These are phyloP conservation scores for Tiphia femorata DNA, from an alignment of 2,888 invertebrate genomes.

Conservation along the genomic window DNA sequence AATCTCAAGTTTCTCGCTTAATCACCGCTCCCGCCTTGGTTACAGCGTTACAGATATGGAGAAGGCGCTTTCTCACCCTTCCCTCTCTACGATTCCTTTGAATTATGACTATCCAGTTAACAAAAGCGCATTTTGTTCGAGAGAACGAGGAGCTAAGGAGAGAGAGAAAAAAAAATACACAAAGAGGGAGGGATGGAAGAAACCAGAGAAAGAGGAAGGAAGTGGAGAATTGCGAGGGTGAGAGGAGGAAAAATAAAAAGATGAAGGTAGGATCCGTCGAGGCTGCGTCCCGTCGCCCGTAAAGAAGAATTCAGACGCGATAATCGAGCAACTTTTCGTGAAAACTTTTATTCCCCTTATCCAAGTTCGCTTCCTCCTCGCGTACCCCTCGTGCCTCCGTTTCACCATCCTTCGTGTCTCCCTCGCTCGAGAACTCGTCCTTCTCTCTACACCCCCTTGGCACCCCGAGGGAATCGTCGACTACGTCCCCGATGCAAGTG, in stretches of 20 bases:
- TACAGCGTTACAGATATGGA: too few relatives aligned
- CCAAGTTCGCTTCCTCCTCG: slow-evolving; percentile 5
- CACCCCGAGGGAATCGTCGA: slow-evolving; percentile 1
- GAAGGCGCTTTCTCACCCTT: too few relatives aligned
- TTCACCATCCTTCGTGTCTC: too few relatives aligned
- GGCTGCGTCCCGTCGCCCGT: slow-evolving; percentile 1
- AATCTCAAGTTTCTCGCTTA: too few relatives aligned
- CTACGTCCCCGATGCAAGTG: slow-evolving; percentile 29
- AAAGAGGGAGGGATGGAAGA: slow-evolving; percentile 16
- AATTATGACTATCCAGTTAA: too few relatives aligned
- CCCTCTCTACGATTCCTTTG: too few relatives aligned
- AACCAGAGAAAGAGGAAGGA: not conserved
- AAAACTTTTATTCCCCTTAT: slow-evolving; percentile 27
- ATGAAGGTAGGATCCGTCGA: not conserved
- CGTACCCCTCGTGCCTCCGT: slow-evolving; percentile 4
- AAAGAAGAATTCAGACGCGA: slow-evolving; percentile 5
- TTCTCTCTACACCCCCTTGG: too few relatives aligned
- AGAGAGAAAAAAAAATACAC: not conserved
- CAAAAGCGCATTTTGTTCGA: too few relatives aligned
- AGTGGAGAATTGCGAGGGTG: not conserved
- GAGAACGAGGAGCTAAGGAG: not conserved
- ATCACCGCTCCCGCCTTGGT: too few relatives aligned
- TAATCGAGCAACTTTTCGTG: slow-evolving; percentile 14
- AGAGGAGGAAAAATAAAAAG: not conserved
- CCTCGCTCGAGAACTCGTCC: too few relatives aligned